A percentile compares a stretch with the other conserved stretches of the same genome.
phyloP scores from a whole-genome alignment of 2,113 vertebrate species.

The Colinus virginianus region DNA sequence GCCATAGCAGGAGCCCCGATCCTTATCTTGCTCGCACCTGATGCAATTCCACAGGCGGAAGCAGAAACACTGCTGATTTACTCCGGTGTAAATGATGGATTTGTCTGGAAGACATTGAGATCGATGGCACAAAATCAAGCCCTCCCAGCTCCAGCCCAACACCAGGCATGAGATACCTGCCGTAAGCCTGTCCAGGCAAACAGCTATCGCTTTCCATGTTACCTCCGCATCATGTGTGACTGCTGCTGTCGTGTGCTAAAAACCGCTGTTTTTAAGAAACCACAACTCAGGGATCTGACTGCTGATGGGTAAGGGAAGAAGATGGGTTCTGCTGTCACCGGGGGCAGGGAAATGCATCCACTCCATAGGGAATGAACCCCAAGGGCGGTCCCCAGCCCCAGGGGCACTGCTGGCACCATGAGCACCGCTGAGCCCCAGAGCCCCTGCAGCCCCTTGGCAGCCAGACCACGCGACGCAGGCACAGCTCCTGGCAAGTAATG shows the following conservation, averaged over 20 bases:
- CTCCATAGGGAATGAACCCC: fast-evolving
- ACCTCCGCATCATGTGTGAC: background rate
- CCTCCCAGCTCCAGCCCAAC: background rate
- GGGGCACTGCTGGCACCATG: fast-evolving
- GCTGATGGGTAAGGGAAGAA: background rate
- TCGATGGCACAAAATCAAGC: background rate
- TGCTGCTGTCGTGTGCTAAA: background rate
- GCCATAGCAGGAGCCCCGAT: background rate
- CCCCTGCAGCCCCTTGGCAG: fast-evolving
- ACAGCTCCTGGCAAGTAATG: background rate
- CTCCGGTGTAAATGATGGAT: background rate
- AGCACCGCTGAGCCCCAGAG: fast-evolving
- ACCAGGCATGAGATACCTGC: background rate
- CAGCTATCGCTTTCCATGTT: background rate
- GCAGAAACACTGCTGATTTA: background rate
- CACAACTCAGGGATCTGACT: background rate
- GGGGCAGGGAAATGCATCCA: background rate
- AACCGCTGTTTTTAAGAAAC: background rate
- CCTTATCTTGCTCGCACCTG: background rate
- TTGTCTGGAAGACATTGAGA: background rate
- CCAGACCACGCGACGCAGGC: fast-evolving
- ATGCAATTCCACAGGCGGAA: background rate
- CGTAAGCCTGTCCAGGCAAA: background rate
- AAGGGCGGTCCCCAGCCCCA: background rate
- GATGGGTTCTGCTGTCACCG: fast-evolving